Evolutionary conservation across 2,888 invertebrate genomes (phyloP).

Genomic region (Adela reaumurella): DNA sequence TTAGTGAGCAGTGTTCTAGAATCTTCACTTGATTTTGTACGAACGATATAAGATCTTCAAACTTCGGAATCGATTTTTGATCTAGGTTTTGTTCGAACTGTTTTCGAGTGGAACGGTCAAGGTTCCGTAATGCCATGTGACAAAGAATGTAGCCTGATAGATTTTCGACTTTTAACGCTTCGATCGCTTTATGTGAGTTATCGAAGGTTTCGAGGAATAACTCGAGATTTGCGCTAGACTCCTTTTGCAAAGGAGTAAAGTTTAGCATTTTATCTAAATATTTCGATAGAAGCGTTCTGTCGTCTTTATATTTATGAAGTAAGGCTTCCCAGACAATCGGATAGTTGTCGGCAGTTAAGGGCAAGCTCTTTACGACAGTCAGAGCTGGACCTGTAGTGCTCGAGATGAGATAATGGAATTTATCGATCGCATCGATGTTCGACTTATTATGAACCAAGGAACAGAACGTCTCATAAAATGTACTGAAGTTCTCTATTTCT

Average conservation of each 20-base stretch:
- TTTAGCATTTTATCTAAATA: constrained; percentile 6
- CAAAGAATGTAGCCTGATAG: constrained; percentile 5
- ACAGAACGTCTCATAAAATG: constrained; percentile 10
- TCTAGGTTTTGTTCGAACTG: neutral
- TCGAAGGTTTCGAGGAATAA: constrained; percentile 7
- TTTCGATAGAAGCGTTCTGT: constrained; percentile 5
- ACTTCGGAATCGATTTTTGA: neutral
- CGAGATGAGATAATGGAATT: constrained; percentile 7
- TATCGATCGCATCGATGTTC: constrained; percentile 4
- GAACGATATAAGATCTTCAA: neutral
- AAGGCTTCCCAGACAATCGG: constrained; percentile 9
- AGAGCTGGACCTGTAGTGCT: neutral
- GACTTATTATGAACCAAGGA: constrained; percentile 9
- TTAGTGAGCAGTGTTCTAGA: neutral
- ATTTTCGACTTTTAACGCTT: constrained; percentile 6
- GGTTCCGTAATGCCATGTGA: constrained; percentile 4
- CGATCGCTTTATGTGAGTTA: constrained; percentile 7
- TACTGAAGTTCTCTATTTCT: constrained; percentile 3
- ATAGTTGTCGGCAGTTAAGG: constrained; percentile 4
- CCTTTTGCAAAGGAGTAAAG: neutral
- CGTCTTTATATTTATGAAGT: constrained; percentile 11
- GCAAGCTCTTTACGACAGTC: neutral
- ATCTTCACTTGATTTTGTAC: neutral
- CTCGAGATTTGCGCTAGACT: neutral
- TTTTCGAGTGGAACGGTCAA: neutral